phyloP scores from a whole-genome alignment of 35 echinoderm and acorn worm genomes.

The Apostichopus japonicus region DNA sequence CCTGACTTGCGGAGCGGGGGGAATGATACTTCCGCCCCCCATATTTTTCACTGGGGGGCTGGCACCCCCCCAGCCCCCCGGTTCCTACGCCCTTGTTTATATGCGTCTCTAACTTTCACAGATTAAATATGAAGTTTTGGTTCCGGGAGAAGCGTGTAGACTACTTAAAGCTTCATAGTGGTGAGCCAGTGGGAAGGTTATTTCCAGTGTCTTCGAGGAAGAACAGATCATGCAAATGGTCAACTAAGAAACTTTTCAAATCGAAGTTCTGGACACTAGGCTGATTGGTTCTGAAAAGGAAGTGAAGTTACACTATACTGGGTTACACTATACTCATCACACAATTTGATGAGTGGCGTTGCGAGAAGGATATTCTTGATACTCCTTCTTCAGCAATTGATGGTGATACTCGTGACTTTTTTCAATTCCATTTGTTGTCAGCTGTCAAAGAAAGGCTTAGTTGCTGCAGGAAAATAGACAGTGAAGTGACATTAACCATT shows the following conservation, averaged over 20 bases:
- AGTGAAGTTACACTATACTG: background rate
- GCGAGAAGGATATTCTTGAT: background rate
- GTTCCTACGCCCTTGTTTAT: too few species aligned
- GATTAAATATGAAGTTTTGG: background rate
- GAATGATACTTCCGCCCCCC: too few species aligned
- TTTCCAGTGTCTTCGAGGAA: background rate
- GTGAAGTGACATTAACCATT: background rate
- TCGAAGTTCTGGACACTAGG: background rate
- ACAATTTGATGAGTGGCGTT: background rate
- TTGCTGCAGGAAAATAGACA: constrained; percentile 3
- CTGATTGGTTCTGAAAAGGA: background rate
- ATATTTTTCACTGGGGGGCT: too few species aligned
- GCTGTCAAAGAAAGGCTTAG: background rate
- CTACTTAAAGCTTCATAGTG: background rate
- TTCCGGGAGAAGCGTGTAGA: background rate
- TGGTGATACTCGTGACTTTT: background rate
- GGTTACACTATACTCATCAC: background rate
- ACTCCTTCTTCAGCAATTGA: background rate
- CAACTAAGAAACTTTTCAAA: background rate
- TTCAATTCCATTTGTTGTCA: background rate
- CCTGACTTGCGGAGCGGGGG: too few species aligned
- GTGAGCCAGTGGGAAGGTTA: background rate
- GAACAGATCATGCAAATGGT: background rate
- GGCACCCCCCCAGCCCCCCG: too few species aligned
- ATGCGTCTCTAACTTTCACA: background rate